Percentiles rank a stretch among this genome's conserved stretches.
phyloP scores from a whole-genome alignment of 37 sponge, comb jelly and placozoan genomes.

The Ianthella basta region DNA sequence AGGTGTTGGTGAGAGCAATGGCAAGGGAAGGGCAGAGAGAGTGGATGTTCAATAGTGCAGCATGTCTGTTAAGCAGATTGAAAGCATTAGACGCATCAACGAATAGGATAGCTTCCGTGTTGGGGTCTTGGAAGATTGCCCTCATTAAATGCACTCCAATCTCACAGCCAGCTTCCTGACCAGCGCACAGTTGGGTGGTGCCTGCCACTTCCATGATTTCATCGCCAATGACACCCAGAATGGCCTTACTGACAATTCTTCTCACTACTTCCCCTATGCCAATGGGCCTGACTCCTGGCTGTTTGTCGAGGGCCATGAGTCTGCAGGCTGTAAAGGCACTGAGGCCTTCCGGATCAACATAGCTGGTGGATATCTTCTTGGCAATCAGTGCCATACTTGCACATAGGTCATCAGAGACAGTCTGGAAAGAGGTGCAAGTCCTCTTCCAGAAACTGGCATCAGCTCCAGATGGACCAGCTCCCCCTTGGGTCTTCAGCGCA shows the following conservation, averaged over 20 bases:
- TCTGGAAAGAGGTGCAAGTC: conserved; percentile 13
- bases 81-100: conserved; percentile 34
- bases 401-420: conserved; percentile 15
- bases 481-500: neutral
- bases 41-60: neutral
- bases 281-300: conserved; percentile 20
- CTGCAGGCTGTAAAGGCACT: conserved; percentile 19
- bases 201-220: conserved; percentile 5
- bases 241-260: conserved; percentile 26
- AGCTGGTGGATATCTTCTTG: neutral
- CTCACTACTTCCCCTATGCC: conserved; percentile 24
- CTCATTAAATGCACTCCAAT: neutral
- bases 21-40: conserved; percentile 20
- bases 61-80: conserved; percentile 14
- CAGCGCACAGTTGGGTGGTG: conserved; percentile 18
- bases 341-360: conserved; percentile 13
- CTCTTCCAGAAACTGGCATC: conserved; percentile 25
- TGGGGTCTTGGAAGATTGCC: neutral
- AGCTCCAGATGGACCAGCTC: conserved; percentile 15
- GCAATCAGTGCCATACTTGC: neutral
- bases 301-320: conserved; percentile 21
- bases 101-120: neutral
- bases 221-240: neutral
- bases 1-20: conserved; percentile 10
- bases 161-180: conserved; percentile 21